Base-by-base conservation (phyloP, 2,797 vertebrate genomes). In the Hemitrygon akajei region DNA sequence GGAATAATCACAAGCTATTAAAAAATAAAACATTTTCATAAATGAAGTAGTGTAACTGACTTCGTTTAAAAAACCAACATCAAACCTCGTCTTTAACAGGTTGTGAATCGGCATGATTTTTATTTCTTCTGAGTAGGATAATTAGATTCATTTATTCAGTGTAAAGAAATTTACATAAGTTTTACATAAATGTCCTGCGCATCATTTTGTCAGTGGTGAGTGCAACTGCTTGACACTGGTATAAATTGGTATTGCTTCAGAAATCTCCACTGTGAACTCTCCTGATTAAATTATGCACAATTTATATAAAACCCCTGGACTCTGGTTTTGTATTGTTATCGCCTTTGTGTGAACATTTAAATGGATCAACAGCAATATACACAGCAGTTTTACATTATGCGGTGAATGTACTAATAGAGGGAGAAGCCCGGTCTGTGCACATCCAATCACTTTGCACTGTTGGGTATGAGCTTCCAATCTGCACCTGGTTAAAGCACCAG, bases 51-150 rank as follows among this genome's bases (percentile, higher is more conserved):
- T 89, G 63, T 69, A 69, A 89, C 60, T 66, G 86, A 89, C 7
- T 89, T 86, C 25, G 56, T 86, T n/a, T 60, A 30, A 60, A 30
- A 84, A 84, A 60, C 2, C 60, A 89, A 34, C 86, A 89, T 63
- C 60, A 63, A 20, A 89, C 60, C 86, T 89, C 60, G 34, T 37
- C 89, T 89, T 66, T 37, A 89, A 89, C 86, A 89, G 86, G 86
- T 89, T 89, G 86, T 69, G 66, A 89, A 89, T 89, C 86, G 86
- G 86, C 86, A 89, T 89, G 86, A 20, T 89, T 69, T 89, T 69
- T n/a, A 89, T 89, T n/a, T 69, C 86, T 89, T 89, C 86, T 37
- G 63, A 89, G 86, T 37, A 63, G 60, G 60, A 89, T 89, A 89
- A 89, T 89, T 89, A 89, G n/a, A 89, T 89, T 69, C 86, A 69